A percentile compares a stretch with the other conserved stretches of the same genome.
Evolutionary conservation across 2,113 vertebrate species (phyloP).

Genomic region (Ammodramus savannarum): DNA sequence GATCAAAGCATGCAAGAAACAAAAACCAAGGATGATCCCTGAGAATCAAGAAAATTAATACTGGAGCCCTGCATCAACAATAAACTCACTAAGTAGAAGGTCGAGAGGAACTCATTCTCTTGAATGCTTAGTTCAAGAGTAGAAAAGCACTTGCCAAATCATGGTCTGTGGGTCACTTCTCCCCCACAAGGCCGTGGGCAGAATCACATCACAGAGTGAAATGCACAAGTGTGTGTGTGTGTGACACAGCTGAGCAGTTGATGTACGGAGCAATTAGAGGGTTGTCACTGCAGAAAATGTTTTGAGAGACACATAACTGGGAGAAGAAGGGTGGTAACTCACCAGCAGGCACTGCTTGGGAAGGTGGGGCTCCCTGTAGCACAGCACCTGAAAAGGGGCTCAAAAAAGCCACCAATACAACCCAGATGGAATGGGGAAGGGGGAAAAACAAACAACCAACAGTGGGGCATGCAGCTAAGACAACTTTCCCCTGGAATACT

Average conservation of each 20-base stretch:
- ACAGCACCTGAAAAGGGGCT: not conserved
- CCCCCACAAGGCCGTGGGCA: not conserved
- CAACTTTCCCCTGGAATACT: not conserved
- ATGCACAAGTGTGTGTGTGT: accelerated
- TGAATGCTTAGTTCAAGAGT: not conserved
- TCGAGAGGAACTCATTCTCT: not conserved
- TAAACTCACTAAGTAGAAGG: not conserved
- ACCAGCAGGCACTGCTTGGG: not conserved
- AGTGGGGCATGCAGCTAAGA: not conserved
- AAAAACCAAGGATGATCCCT: not conserved
- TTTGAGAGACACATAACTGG: not conserved
- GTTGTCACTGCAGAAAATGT: not conserved
- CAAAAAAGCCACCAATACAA: not conserved
- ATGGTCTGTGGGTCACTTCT: not conserved
- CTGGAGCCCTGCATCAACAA: not conserved
- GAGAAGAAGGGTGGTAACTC: not conserved
- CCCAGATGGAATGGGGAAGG: not conserved
- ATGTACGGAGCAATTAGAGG: not conserved
- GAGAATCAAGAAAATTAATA: not conserved
- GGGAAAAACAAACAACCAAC: not conserved
- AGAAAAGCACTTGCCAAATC: not conserved
- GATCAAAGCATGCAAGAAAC: not conserved
- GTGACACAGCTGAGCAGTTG: not conserved
- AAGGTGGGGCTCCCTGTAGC: not conserved
- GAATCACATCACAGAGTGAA: not conserved